Evolutionary conservation across 2,797 vertebrate species (phyloP), one percentile per base, ranked within the genome.

Genomic region (Meriones psammophilus): DNA sequence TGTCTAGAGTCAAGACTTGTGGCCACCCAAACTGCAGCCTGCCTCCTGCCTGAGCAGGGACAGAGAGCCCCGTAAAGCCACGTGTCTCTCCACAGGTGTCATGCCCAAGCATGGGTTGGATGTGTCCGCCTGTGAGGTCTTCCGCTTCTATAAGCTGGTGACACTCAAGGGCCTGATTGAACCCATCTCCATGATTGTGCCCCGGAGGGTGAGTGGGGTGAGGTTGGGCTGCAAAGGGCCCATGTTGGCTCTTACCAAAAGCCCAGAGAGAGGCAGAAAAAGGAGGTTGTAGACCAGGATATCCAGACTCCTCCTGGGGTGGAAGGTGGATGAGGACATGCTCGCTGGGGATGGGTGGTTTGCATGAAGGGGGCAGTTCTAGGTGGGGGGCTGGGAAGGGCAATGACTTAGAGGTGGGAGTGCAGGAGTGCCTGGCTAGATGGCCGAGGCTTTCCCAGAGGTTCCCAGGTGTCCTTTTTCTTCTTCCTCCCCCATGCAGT

Each of bases 171-270:
- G 99, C 73, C 98, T 99, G 89, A 99, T 99, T 0, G 99, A 99
- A 96, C 99, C 99, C 20, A 99, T 99, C 98, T 99, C 99, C 5
- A 99, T 99, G 99, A 99, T 99, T 0, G 99, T 99, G 92, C 99
- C 99, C 0, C 98, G 99, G 98, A 99, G 99, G 99, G 99, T 99
- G 97, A 99, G 99, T 98, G 79, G 26, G 46, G 36, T 0, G 4
- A 12, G 26, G 22, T 46, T 58, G 74, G 92, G 42, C 62, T 80
- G 69, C 22, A 8, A 15, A 50, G 84, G 73, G 68, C 36, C 22
- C 15, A 8, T 14, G 20, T 5, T 13, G 14, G 81, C 64, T n/a
- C 50, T n/a, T 42, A 39, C 26, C 30, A 76, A 36, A 88, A 87
- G n/a, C 54, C 54, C 15, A 58, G 24, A 39, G 10, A 26, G 36